Conservation (phyloP, 2,888 invertebrate genomes). For the Cryptus armator region DNA sequence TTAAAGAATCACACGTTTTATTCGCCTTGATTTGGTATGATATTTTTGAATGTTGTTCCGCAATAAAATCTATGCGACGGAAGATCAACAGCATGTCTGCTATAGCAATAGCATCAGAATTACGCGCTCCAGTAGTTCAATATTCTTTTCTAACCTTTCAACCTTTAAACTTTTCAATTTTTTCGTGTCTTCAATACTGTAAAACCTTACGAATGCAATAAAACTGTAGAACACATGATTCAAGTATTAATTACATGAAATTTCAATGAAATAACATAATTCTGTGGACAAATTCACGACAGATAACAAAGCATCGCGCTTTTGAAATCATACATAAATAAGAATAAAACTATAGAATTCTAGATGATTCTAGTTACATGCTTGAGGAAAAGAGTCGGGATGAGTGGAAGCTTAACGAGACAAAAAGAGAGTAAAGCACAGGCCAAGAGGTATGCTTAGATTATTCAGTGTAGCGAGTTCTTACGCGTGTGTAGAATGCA, state of each 20-base stretch:
- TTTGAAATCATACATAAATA: slow-evolving; percentile 5
- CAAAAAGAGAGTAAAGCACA: slow-evolving; percentile 34
- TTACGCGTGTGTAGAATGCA: slow-evolving; percentile 2
- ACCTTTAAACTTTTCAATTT: not conserved
- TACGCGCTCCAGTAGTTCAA: too few species aligned
- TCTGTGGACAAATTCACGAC: not conserved
- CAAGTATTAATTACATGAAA: not conserved
- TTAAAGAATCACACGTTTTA: not conserved
- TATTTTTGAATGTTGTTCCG: too few species aligned
- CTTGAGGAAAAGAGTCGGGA: slow-evolving; percentile 15
- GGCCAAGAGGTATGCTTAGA: slow-evolving; percentile 40
- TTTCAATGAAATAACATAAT: not conserved
- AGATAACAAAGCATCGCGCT: not conserved
- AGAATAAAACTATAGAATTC: slow-evolving; percentile 10
- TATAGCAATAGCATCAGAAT: too few species aligned
- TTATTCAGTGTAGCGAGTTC: slow-evolving; percentile 36
- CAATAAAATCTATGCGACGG: too few species aligned
- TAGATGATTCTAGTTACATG: not conserved
- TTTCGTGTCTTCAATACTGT: not conserved
- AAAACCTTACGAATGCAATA: not conserved
- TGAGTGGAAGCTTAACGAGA: slow-evolving; percentile 49
- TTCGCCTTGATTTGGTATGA: not conserved
- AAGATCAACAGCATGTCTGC: too few species aligned
- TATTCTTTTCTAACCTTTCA: not conserved
- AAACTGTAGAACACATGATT: not conserved